Conservation (phyloP, 2,797 vertebrate species). For the Mycteria americana region DNA sequence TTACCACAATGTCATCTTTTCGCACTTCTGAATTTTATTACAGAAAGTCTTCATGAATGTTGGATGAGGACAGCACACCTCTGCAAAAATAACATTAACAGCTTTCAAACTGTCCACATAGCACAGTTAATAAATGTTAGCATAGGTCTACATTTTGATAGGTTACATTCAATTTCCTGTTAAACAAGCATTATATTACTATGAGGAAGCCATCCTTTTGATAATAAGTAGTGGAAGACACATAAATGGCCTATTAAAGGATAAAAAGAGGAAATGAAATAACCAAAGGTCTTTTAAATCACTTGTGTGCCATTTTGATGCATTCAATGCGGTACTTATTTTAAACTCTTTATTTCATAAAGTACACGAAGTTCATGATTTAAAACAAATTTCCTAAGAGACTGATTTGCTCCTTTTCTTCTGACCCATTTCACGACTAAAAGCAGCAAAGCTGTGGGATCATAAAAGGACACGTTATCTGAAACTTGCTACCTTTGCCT, state of each 20-base stretch:
- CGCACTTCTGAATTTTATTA: neutral
- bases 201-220: slow-evolving; percentile 28
- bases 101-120: slow-evolving; percentile 15
- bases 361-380: neutral
- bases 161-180: slow-evolving; percentile 60
- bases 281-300: slow-evolving; percentile 67
- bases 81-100: slow-evolving; percentile 38
- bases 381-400: slow-evolving; percentile 45
- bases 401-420: slow-evolving; percentile 1
- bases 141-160: neutral
- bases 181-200: slow-evolving; percentile 40
- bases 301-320: slow-evolving; percentile 52
- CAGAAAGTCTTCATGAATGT: neutral
- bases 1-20: neutral
- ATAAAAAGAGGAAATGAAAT: slow-evolving; percentile 61
- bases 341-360: slow-evolving; percentile 38
- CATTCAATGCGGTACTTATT: slow-evolving; percentile 43
- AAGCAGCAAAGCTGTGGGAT: neutral
- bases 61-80: neutral
- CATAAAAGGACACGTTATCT: neutral
- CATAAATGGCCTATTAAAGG: slow-evolving; percentile 53
- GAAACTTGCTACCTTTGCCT: neutral
- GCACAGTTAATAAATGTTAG: slow-evolving; percentile 37
- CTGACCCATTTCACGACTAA: neutral
- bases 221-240: slow-evolving; percentile 43